Conservation (phyloP, 2,888 invertebrate genomes). For the Agonum fuliginosum region DNA sequence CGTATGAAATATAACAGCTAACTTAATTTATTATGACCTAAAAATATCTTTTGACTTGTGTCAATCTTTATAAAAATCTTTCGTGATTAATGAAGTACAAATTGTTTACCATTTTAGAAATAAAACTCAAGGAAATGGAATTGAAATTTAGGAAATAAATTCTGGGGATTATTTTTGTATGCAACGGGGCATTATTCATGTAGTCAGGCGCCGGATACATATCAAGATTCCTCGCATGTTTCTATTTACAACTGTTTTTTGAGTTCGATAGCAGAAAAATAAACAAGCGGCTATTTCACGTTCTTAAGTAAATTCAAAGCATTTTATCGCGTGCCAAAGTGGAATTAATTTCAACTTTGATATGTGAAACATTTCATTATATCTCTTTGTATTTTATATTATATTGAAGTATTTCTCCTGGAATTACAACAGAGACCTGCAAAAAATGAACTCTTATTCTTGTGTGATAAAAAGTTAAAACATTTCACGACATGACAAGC, state of each 20-base stretch:
- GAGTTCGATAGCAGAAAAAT: slow-evolving; percentile 28
- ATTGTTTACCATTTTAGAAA: not conserved
- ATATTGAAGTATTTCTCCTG: slow-evolving; percentile 37
- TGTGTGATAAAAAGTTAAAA: not conserved
- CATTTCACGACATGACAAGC: slow-evolving; percentile 1
- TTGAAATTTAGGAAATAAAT: not conserved
- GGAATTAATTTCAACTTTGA: slow-evolving; percentile 50
- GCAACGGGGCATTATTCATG: not conserved
- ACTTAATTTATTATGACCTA: slow-evolving; percentile 23
- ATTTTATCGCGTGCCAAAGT: slow-evolving; percentile 44
- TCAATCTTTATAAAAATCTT: slow-evolving; percentile 6
- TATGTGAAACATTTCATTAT: slow-evolving; percentile 49
- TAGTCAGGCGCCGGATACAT: not conserved
- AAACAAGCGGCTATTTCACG: slow-evolving; percentile 29
- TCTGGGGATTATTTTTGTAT: not conserved
- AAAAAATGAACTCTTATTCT: not conserved
- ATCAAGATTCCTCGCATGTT: not conserved
- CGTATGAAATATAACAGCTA: slow-evolving; percentile 7
- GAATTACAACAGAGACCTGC: not conserved
- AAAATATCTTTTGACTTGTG: not conserved
- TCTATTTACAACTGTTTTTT: slow-evolving; percentile 25
- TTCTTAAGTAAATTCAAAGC: slow-evolving; percentile 55
- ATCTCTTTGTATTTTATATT: slow-evolving; percentile 41
- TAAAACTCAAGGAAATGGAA: not conserved
- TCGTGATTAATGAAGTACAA: not conserved